Percentiles rank a stretch among this genome's conserved stretches.
These are phyloP conservation scores for Cynaeus angustus DNA, from an alignment of 2,888 invertebrate genomes.

Conservation along the genomic window DNA sequence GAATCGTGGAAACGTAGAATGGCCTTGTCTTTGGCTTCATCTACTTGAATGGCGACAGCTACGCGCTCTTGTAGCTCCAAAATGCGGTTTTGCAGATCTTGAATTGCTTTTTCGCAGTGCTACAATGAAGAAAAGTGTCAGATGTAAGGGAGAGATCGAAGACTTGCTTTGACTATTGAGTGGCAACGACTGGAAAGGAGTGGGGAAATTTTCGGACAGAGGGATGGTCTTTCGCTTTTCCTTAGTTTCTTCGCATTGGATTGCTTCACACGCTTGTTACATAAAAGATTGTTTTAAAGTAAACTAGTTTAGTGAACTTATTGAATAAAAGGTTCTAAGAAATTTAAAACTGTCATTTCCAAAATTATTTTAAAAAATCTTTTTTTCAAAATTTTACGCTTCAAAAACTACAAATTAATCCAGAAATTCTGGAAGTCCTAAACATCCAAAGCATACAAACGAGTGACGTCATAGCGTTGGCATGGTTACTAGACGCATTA, in stretches of 20 bases:
- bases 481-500: no score
- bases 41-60: slow-evolving; percentile 85
- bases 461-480: no score
- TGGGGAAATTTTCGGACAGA: background rate
- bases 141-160: background rate
- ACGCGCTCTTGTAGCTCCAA: slow-evolving; percentile 86
- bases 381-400: no score
- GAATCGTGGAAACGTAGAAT: slow-evolving; percentile 79
- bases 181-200: slow-evolving; percentile 4
- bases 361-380: no score
- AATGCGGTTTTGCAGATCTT: slow-evolving; percentile 81
- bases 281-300: no score
- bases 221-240: background rate
- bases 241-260: background rate
- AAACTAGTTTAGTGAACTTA: no score
- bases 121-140: slow-evolving; percentile 61
- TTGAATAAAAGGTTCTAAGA: no score
- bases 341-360: no score
- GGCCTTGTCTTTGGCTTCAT: slow-evolving; percentile 83
- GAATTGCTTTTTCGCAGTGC: slow-evolving; percentile 86
- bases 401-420: no score
- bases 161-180: slow-evolving; percentile 23
- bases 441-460: no score
- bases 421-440: no score
- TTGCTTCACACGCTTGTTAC: background rate